A percentile compares a stretch with the other conserved stretches of the same genome.
Conservation (phyloP, 37 sponge, comb jelly and placozoan species). For the Chondrilla cf. caribensis region DNA sequence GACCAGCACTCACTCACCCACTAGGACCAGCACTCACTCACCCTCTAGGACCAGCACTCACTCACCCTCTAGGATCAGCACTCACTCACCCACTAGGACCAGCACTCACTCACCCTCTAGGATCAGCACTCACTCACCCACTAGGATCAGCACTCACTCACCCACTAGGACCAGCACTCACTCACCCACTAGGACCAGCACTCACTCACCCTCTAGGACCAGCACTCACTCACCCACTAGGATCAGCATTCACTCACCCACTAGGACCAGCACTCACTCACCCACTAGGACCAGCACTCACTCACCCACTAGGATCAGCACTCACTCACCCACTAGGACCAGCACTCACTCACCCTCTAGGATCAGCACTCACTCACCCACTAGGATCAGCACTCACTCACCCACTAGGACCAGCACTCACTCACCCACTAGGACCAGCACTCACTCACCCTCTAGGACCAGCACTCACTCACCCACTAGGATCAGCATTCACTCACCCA, state of each 20-base stretch:
- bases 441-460: conserved; percentile 54
- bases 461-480: conserved; percentile 35
- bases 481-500: conserved; percentile 33
- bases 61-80: conserved; percentile 55
- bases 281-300: not conserved
- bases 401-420: not conserved
- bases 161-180: not conserved
- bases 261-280: conserved; percentile 56
- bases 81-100: conserved; percentile 54
- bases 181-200: conserved; percentile 59
- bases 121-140: conserved; percentile 33
- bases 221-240: conserved; percentile 33
- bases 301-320: conserved; percentile 55
- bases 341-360: no score
- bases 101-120: no score
- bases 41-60: not conserved
- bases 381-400: conserved; percentile 60
- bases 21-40: conserved; percentile 56
- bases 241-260: conserved; percentile 54
- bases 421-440: conserved; percentile 53
- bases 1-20: conserved; percentile 52
- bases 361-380: conserved; percentile 33
- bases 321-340: conserved; percentile 54
- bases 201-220: no score
- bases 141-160: conserved; percentile 60